phyloP scores from a whole-genome alignment of 2,113 vertebrate species.

The Upupa epops region DNA sequence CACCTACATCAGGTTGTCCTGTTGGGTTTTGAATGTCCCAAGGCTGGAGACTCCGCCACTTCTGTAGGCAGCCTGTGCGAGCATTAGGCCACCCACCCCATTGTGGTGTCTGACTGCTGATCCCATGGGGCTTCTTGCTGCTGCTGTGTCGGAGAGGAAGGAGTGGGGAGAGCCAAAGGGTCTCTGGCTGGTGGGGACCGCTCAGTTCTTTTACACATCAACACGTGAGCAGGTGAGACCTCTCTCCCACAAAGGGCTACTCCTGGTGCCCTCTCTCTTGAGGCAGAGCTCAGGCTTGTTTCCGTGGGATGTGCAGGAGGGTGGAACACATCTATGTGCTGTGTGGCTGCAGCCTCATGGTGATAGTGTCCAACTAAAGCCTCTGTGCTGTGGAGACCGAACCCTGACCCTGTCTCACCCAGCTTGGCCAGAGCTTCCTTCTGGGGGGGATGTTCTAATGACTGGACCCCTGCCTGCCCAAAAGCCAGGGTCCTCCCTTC shows the following conservation, averaged over 20 bases:
- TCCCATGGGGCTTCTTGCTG: neutral
- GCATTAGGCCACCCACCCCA: too few species aligned
- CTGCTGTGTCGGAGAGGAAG: neutral
- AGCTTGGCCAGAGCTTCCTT: neutral
- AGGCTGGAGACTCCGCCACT: neutral
- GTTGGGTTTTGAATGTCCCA: neutral
- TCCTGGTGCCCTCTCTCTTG: neutral
- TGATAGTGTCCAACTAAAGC: rapidly evolving
- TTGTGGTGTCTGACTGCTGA: neutral
- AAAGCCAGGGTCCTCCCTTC: neutral
- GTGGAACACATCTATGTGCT: rapidly evolving
- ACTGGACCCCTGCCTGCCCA: neutral
- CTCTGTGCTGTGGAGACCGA: rapidly evolving
- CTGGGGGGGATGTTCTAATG: neutral
- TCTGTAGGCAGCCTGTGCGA: neutral
- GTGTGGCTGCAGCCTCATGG: rapidly evolving
- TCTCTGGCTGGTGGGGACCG: rapidly evolving
- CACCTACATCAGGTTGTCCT: neutral
- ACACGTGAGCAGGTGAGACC: neutral
- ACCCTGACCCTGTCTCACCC: rapidly evolving
- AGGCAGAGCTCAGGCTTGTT: rapidly evolving
- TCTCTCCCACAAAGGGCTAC: neutral
- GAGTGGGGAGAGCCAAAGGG: neutral
- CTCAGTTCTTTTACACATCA: rapidly evolving
- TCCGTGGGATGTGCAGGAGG: rapidly evolving